These are phyloP conservation scores for Drosophila kuntzei DNA, from an alignment of 2,888 invertebrate species.

Conservation along the genomic window DNA sequence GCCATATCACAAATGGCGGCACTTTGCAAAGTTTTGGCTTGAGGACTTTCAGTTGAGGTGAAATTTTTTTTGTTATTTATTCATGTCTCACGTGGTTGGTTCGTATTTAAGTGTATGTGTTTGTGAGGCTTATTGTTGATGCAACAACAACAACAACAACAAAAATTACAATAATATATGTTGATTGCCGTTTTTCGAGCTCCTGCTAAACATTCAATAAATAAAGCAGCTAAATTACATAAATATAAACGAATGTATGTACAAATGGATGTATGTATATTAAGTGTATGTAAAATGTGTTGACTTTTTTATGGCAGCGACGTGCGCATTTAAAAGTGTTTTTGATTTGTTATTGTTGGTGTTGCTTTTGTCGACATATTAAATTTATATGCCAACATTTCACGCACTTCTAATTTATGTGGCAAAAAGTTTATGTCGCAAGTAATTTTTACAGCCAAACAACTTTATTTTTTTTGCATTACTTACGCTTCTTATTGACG, in stretches of 20 bases:
- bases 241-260: constrained; percentile 40
- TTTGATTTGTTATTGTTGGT: constrained; percentile 45
- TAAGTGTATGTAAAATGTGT: constrained; percentile 63
- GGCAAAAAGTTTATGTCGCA: constrained; percentile 72
- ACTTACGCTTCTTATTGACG: constrained; percentile 52
- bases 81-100: constrained; percentile 42
- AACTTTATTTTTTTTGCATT: constrained; percentile 69
- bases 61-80: constrained; percentile 17
- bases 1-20: not conserved
- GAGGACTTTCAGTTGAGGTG: constrained; percentile 14
- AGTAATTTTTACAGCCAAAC: constrained; percentile 67
- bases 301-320: constrained; percentile 78
- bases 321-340: constrained; percentile 74
- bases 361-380: constrained; percentile 61
- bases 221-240: constrained; percentile 73
- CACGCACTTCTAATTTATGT: constrained; percentile 80
- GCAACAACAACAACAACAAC: constrained; percentile 16
- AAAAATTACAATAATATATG: constrained; percentile 23
- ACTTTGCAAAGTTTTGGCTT: constrained; percentile 1
- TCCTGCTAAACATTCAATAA: constrained; percentile 71
- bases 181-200: constrained; percentile 39
- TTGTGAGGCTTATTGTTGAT: constrained; percentile 22
- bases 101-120: constrained; percentile 35
- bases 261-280: constrained; percentile 1
- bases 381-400: constrained; percentile 76